Base-by-base conservation (phyloP, 2,113 vertebrate species). In the Clupea harengus region DNA sequence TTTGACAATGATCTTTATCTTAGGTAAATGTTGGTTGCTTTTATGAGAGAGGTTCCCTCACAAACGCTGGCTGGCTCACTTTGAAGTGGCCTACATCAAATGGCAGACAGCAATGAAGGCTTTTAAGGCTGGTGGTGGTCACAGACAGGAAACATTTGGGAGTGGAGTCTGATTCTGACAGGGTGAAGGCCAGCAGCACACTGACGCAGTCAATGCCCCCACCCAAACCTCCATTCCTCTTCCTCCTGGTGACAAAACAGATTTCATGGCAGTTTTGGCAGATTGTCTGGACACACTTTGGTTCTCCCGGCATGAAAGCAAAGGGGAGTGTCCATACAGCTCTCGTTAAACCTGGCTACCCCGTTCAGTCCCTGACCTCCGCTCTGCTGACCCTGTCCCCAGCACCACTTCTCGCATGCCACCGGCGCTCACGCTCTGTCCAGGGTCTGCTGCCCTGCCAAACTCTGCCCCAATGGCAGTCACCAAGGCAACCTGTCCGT, bases 401-500 rank as follows among this genome's bases (percentile, higher is more conserved):
- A 60, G 54, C 54, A 60, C 54, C 54, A 22, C 20, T 17, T 60
- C 54, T 45, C 49, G 45, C 81, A 72, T 22, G 54, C 18, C 18
- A 60, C 54, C 6, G 54, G 25, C 11, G 10, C 25, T 28, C 10
- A 1, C 80, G 84, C 87, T 83, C 83, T 39, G 87, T 85, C 50
- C 84, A 88, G 81, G 84, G 25, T 75, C n/a, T 47, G 9, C 57
- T 60, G 87, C 82, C 52, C 82, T 90, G 87, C 90, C 89, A 89
- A 89, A 86, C 87, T 85, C 84, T 92, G 90, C 92, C 92, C 92
- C 91, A 49, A 90, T 90, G 91, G 92, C 86, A 88, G 82, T 95
- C 91, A 89, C 94, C 91, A 93, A 91, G 90, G 93, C 90, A 95
- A 94, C 94, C 83, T 80, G 87, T 92, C 93, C 92, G 87, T 90